Evolutionary conservation across 2,113 vertebrate species (phyloP), one percentile per base, ranked within the genome.

Genomic region (Phyllopteryx taeniolatus): DNA sequence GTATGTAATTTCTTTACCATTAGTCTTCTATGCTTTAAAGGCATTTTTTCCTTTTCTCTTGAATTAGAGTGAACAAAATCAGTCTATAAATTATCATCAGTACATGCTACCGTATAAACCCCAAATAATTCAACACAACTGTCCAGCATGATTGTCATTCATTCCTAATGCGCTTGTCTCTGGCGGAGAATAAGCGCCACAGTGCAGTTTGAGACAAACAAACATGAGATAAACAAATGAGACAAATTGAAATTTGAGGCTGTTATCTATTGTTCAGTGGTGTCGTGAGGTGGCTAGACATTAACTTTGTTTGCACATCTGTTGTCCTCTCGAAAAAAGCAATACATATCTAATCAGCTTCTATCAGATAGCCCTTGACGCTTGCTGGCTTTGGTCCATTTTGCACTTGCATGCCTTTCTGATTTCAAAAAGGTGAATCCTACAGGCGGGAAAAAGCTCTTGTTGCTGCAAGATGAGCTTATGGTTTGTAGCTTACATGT

Each of bases 131-230:
- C 63, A 68, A 42, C 77, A 68, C 19, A n/a, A 20, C 9, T 31
- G 78, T 69, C 44, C 75, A 61, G 15, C 47, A 71, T 72, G 73
- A 73, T 46, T 77, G 69, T 47, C 54, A 60, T 54, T 63, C 68
- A 42, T 61, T 39, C 8, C 31, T 35, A 15, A 51, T 63, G 20
- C 54, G 74, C 74, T 74, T 66, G 69, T 77, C 61, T 54, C 64
- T 53, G 56, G 12, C 54, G 72, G 54, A 62, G 74, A 72, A 74
- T 71, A 64, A 12, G 42, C n/a, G 31, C 60, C 35, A 65, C 67
- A 60, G 51, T 51, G 70, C 6, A n/a, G 20, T 22, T 17, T 42
- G 17, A 31, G 67, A 49, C 33, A 14, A 70, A 61, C 42, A 11
- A 70, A 47, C 35, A n/a, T 11, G 17, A 43, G 17, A 75, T 42